phyloP scores from a whole-genome alignment of 92 coral and sea anemone species.

The Hydrozoanthus gracilis region DNA sequence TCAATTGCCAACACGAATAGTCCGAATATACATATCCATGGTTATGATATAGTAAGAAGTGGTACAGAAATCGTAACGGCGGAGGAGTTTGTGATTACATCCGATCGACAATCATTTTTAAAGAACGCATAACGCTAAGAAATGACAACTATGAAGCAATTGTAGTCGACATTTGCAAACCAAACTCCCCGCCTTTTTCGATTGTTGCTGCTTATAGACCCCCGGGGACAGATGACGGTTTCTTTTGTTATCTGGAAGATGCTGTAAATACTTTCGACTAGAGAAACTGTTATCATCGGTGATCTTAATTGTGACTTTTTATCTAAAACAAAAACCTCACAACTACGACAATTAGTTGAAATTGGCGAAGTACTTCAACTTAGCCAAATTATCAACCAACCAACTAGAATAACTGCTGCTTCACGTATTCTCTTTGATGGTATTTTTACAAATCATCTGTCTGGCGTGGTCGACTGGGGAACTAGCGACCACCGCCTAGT shows the following conservation, averaged over 20 bases:
- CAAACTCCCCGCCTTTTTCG: too few species aligned
- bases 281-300: constrained; percentile 5
- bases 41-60: constrained; percentile 23
- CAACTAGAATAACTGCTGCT: constrained; percentile 36
- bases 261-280: too few species aligned
- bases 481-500: background rate
- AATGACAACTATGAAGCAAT: too few species aligned
- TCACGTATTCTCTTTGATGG: constrained; percentile 37
- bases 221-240: too few species aligned
- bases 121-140: too few species aligned
- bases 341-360: constrained; percentile 13
- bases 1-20: background rate
- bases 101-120: too few species aligned
- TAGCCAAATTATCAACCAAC: background rate
- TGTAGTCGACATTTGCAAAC: too few species aligned
- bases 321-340: constrained; percentile 19
- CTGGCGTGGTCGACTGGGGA: background rate
- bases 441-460: constrained; percentile 3
- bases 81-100: constrained; percentile 25
- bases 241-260: too few species aligned
- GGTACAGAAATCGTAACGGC: constrained; percentile 30
- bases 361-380: constrained; percentile 15
- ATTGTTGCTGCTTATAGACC: too few species aligned
- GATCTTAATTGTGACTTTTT: constrained; percentile 13
- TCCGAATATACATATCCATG: constrained; percentile 1